phyloP scores from a whole-genome alignment of 2,888 invertebrate species.

The Ophion ellenae region DNA sequence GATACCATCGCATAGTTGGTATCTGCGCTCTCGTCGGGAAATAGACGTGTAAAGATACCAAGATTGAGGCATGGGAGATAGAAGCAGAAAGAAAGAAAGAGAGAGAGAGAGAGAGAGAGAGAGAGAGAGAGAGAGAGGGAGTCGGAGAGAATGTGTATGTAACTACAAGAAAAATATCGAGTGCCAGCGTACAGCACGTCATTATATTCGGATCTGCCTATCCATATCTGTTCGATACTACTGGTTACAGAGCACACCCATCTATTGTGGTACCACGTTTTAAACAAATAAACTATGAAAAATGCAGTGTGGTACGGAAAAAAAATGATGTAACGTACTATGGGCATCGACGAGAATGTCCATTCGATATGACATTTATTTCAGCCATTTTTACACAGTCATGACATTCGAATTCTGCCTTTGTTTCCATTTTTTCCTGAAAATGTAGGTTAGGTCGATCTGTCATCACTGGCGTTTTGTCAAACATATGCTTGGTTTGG shows the following conservation, averaged over 20 bases:
- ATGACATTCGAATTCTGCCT: background rate
- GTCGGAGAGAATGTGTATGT: slow-evolving; percentile 32
- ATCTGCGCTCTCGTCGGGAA: slow-evolving; percentile 71
- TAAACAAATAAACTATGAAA: background rate
- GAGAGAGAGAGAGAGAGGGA: slow-evolving; percentile 49
- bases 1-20: slow-evolving; percentile 79
- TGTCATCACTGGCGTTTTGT: too few relatives aligned
- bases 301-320: background rate
- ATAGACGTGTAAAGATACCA: slow-evolving; percentile 75
- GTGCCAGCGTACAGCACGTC: slow-evolving; percentile 33
- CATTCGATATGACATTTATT: too few relatives aligned
- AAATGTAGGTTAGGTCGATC: too few relatives aligned
- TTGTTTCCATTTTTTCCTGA: background rate
- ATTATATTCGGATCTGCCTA: slow-evolving; percentile 62
- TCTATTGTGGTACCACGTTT: too few relatives aligned
- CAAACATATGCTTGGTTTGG: too few relatives aligned
- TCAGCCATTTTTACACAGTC: too few relatives aligned
- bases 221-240: slow-evolving; percentile 37
- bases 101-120: slow-evolving; percentile 53
- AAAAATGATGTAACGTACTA: background rate
- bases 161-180: slow-evolving; percentile 42
- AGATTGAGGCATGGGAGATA: slow-evolving; percentile 50
- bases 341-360: background rate
- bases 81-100: slow-evolving; percentile 39
- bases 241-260: background rate